A percentile compares a stretch with the other conserved stretches of the same genome.
Evolutionary conservation across 2,888 invertebrate species (phyloP).

Genomic region (Drosophila leonis): DNA sequence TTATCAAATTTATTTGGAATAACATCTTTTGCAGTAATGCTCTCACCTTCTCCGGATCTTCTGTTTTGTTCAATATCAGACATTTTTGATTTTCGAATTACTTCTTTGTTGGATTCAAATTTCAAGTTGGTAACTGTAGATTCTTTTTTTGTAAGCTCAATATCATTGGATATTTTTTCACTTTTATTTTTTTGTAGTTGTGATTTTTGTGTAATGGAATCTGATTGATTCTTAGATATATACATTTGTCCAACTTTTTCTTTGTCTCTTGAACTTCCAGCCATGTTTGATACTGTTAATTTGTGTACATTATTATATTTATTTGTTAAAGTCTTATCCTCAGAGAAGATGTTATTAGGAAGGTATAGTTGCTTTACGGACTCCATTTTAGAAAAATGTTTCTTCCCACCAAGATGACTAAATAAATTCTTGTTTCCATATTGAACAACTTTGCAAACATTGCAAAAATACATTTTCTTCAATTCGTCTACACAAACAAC

Average conservation of each 20-base stretch:
- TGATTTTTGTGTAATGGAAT: not conserved
- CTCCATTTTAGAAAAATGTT: constrained; percentile 71
- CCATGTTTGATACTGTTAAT: not conserved
- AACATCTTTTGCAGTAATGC: not conserved
- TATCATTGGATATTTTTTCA: not conserved
- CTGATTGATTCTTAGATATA: not conserved
- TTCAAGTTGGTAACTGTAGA: not conserved
- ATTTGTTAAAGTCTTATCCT: constrained; percentile 1
- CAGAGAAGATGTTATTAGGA: constrained; percentile 22
- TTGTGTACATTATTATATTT: not conserved
- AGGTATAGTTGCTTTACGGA: constrained; percentile 59
- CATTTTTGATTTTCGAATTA: not conserved
- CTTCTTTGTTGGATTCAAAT: not conserved
- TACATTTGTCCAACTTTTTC: not conserved
- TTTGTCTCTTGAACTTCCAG: not conserved
- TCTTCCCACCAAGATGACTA: constrained; percentile 78
- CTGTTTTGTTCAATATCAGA: not conserved
- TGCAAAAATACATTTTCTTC: constrained; percentile 61
- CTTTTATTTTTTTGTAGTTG: not conserved
- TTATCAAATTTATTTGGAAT: not conserved
- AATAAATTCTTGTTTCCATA: constrained; percentile 72
- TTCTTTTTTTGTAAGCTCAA: not conserved
- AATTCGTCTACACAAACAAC: constrained; percentile 26
- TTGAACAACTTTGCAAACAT: constrained; percentile 69
- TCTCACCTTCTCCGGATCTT: not conserved